These are phyloP conservation scores for Lepetodrilus schrolli DNA, from an alignment of 2,888 invertebrate genomes.

Conservation along the genomic window DNA sequence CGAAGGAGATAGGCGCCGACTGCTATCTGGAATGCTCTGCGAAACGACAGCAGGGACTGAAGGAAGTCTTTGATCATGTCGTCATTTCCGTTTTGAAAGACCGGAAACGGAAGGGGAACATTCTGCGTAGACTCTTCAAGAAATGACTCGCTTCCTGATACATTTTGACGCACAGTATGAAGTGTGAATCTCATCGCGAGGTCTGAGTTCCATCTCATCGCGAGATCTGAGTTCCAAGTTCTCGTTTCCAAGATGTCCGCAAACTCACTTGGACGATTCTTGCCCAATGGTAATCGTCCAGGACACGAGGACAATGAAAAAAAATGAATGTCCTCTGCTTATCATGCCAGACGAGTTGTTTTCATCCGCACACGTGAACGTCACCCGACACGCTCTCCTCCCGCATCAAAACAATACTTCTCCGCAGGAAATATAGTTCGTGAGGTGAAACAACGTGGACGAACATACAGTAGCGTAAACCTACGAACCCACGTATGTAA, in stretches of 20 bases:
- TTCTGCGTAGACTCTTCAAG: slow-evolving; percentile 44
- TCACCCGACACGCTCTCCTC: no score
- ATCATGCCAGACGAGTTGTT: no score
- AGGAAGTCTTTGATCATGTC: slow-evolving; percentile 47
- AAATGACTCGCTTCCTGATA: slow-evolving; percentile 33
- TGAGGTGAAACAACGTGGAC: no score
- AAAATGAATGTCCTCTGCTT: no score
- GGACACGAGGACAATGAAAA: background rate
- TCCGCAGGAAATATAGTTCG: no score
- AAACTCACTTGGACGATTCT: no score
- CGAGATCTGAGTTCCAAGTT: background rate
- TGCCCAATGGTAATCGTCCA: no score
- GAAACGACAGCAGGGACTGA: slow-evolving; percentile 40
- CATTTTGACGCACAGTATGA: no score
- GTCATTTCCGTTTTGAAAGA: slow-evolving; percentile 43
- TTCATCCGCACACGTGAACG: no score
- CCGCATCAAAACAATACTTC: no score
- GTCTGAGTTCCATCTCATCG: background rate
- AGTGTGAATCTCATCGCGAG: background rate
- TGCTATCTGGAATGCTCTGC: slow-evolving; percentile 54
- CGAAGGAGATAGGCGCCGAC: slow-evolving; percentile 49
- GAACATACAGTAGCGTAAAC: no score
- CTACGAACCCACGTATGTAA: no score
- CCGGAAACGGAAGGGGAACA: slow-evolving; percentile 46
- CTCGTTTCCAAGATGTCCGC: background rate